Evolutionary conservation across 2,888 invertebrate species (phyloP), one percentile per base, ranked within the genome.

Genomic region (Alentia gelatinosa): DNA sequence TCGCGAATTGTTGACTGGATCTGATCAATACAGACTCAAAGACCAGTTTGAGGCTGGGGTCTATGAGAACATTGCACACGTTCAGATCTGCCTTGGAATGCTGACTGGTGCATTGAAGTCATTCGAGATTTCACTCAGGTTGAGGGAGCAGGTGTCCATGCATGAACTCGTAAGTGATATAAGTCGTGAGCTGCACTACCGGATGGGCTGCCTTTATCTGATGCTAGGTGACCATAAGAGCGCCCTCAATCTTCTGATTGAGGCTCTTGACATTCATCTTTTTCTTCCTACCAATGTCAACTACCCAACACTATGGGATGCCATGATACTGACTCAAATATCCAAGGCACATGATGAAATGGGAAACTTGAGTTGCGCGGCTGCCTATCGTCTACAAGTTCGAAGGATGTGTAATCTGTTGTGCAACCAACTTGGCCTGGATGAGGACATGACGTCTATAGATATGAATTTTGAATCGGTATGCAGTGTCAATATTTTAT

Each of bases 41-140:
- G 83, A 83, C 83, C 23, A 23, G 39, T 83, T 37, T 39, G 83
- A 83, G 40, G 83, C 83, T 0, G 83, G 83, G 19, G 40, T 83
- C 83, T 83, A 83, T 19, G 83, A 83, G 40, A 83, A 83, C 83
- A 40, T 83, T 7, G 83, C 4, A 1, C 37, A 37, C 19, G 40
- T 40, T 4, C 83, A 83, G 83, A 83, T 39, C 9, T 23, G 23
- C 4, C 40, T 83, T 1, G 83, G 83, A 4, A 83, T 83, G 83
- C n/a, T 83, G 37, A 12, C 37, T 7, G 83, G 83, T 23, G 83
- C 83, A 9, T 4, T 83, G 0, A 83, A 83, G 40, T 83, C 83
- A 7, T 83, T 37, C 26, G 83, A 39, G 37, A 83, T 83, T 39
- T 7, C 83, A 1, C 30, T 68, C n/a, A 68, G 68, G 68, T n/a